phyloP scores from a whole-genome alignment of 2,888 invertebrate genomes.

The Helobdella robusta region DNA sequence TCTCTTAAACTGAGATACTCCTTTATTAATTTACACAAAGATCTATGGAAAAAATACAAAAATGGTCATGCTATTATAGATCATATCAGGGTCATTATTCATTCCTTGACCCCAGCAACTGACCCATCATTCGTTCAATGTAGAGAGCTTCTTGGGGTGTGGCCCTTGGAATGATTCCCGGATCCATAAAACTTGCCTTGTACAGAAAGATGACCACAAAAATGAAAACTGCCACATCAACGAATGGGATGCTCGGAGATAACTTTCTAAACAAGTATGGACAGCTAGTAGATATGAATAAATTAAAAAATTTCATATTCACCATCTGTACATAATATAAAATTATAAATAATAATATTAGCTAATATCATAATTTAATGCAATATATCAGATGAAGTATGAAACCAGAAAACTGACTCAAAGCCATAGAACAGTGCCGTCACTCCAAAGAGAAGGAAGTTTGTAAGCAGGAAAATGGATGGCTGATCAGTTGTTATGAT shows the following conservation, averaged over 20 bases:
- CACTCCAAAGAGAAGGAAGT: slow-evolving; percentile 83
- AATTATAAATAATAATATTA: background rate
- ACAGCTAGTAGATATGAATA: slow-evolving; percentile 31
- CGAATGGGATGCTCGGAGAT: slow-evolving; percentile 59
- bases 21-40: too few relatives aligned
- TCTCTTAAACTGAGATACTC: too few relatives aligned
- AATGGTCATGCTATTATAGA: too few relatives aligned
- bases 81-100: too few relatives aligned
- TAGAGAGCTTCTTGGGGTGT: slow-evolving; percentile 78
- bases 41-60: too few relatives aligned
- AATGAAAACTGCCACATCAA: slow-evolving; percentile 53
- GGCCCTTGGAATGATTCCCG: slow-evolving; percentile 79
- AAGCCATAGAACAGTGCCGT: slow-evolving; percentile 90
- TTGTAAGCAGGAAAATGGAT: slow-evolving; percentile 88
- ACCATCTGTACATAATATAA: background rate
- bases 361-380: background rate
- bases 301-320: background rate
- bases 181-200: slow-evolving; percentile 82
- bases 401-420: slow-evolving; percentile 57
- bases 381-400: too few relatives aligned
- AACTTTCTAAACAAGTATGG: slow-evolving; percentile 64
- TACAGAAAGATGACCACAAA: slow-evolving; percentile 88
- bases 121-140: slow-evolving; percentile 79
- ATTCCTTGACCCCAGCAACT: too few relatives aligned
- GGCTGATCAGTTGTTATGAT: slow-evolving; percentile 93